A percentile compares a stretch with the other conserved stretches of the same genome.
Conservation (phyloP, 2,113 vertebrate genomes). For the Panthera uncia region DNA sequence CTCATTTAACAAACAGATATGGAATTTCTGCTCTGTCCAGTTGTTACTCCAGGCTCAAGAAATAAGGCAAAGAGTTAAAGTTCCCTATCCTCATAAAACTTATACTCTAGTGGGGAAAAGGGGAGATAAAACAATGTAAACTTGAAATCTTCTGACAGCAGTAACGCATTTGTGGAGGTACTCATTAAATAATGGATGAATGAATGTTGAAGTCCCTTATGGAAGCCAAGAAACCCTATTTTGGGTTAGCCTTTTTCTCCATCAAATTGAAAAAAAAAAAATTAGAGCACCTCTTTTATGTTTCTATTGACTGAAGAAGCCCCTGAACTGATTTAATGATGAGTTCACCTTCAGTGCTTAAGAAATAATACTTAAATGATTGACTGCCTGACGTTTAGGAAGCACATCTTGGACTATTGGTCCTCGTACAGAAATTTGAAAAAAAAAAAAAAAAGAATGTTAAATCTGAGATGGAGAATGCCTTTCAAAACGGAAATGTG, state of each 20-base stretch:
- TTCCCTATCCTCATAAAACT: not conserved
- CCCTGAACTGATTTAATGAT: not conserved
- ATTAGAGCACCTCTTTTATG: not conserved
- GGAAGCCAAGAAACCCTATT: not conserved
- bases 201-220: not conserved
- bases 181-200: not conserved
- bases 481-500: not conserved
- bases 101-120: not conserved
- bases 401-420: not conserved
- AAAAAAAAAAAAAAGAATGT: not conserved
- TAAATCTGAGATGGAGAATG: not conserved
- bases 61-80: not conserved
- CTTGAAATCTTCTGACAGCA: not conserved
- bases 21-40: not conserved
- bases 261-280: not conserved
- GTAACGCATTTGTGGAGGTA: too few species aligned
- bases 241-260: not conserved
- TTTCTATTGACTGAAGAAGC: not conserved
- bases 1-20: not conserved
- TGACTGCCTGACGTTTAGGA: not conserved
- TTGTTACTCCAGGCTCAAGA: not conserved
- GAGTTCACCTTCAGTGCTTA: not conserved
- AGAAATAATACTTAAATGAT: slow-evolving; percentile 4
- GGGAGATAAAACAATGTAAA: not conserved
- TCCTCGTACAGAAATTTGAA: not conserved